Percentiles rank a stretch among this genome's conserved stretches.
Conservation (phyloP, 1,140 invertebrate species). For the Platyscapa corneri region DNA sequence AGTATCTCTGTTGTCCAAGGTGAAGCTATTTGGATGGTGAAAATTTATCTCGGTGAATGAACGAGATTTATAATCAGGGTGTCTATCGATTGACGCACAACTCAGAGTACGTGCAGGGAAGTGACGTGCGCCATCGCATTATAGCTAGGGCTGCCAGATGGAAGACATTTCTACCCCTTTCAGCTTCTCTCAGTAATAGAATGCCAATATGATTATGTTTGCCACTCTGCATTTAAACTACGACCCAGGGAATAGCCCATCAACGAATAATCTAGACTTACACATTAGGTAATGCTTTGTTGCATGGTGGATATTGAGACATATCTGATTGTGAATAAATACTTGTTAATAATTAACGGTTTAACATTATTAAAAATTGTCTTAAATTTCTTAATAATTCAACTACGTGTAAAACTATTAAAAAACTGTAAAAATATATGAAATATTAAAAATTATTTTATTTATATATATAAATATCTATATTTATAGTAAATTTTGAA, state of each 20-base stretch:
- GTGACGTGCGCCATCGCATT: neutral
- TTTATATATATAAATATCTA: too few species aligned
- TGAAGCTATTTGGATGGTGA: neutral
- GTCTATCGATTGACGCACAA: constrained; percentile 66
- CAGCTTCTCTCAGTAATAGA: constrained; percentile 62
- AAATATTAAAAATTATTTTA: too few species aligned
- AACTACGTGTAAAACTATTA: too few species aligned
- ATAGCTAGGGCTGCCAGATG: constrained; percentile 47
- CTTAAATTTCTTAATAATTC: too few species aligned
- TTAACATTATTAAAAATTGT: too few species aligned
- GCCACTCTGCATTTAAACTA: constrained; percentile 66
- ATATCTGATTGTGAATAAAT: too few species aligned
- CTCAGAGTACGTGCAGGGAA: constrained; percentile 48
- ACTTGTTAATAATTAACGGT: too few species aligned
- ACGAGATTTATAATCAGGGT: constrained; percentile 62
- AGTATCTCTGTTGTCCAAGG: neutral
- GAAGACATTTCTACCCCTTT: constrained; percentile 59
- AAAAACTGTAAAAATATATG: too few species aligned
- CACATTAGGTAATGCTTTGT: too few species aligned
- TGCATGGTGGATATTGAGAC: too few species aligned
- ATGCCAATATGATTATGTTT: constrained; percentile 71
- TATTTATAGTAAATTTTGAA: too few species aligned
- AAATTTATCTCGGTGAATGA: constrained; percentile 56
- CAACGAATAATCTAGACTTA: neutral
- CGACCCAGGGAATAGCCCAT: constrained; percentile 44